Evolutionary conservation across 1,140 invertebrate species (phyloP).

Genomic region (Danaus melanippus): DNA sequence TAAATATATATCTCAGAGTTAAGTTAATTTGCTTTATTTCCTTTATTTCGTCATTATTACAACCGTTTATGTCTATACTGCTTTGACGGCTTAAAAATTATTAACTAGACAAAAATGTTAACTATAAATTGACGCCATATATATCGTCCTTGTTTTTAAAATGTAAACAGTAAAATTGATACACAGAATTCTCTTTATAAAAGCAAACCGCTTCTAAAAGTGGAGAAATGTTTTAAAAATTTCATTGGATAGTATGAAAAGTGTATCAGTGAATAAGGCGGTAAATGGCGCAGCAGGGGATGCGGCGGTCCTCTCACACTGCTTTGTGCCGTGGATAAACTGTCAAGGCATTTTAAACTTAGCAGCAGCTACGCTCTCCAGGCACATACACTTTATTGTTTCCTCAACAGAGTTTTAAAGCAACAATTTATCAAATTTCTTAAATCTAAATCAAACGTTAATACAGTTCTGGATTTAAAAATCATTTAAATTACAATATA

Average conservation of each 20-base stretch:
- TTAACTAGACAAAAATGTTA: background rate
- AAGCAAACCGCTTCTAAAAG: conserved; percentile 5
- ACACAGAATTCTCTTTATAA: background rate
- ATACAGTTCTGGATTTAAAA: too few relatives aligned
- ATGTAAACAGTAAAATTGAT: conserved; percentile 6
- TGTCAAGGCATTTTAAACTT: conserved; percentile 24
- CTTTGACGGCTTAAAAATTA: background rate
- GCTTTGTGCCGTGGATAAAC: conserved; percentile 23
- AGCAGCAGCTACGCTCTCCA: conserved; percentile 11
- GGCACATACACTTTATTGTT: conserved; percentile 15
- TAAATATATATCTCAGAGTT: too few relatives aligned
- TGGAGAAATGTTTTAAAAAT: conserved; percentile 13
- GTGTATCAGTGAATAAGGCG: conserved; percentile 19
- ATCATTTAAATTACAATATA: too few relatives aligned
- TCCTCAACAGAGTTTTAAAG: conserved; percentile 14
- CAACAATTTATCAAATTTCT: conserved; percentile 17
- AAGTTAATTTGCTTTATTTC: too few relatives aligned
- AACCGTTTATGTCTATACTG: too few relatives aligned
- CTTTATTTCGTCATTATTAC: too few relatives aligned
- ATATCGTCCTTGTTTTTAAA: background rate
- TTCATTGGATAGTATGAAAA: conserved; percentile 12
- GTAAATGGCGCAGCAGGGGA: conserved; percentile 20
- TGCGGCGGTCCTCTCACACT: conserved; percentile 10
- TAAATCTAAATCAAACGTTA: conserved; percentile 2
- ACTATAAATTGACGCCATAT: too few relatives aligned